Percentiles rank a stretch among this genome's conserved stretches.
phyloP scores from a whole-genome alignment of 2,888 invertebrate species.

The Limnephilus auricula region DNA sequence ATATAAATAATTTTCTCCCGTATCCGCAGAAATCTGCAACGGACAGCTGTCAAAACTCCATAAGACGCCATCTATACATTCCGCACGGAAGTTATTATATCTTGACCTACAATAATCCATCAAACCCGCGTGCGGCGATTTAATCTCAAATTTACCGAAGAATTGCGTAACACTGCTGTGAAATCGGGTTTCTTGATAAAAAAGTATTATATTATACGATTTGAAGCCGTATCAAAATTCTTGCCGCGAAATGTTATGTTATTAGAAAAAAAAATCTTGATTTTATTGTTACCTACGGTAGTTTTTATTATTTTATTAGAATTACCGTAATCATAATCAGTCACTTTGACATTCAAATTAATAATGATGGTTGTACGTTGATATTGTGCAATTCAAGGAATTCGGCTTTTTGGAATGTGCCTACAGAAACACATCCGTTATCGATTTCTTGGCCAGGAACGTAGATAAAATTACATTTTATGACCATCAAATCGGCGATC shows the following conservation, averaged over 20 bases:
- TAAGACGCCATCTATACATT: constrained; percentile 35
- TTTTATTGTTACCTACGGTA: not conserved
- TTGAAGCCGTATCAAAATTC: not conserved
- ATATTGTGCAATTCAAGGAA: not conserved
- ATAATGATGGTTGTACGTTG: not conserved
- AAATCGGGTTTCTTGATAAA: constrained; percentile 5
- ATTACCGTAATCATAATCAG: not conserved
- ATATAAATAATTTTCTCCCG: not conserved
- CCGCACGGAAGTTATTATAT: not conserved
- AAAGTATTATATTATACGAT: not conserved
- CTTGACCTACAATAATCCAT: constrained; percentile 56
- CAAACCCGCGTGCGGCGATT: constrained; percentile 43
- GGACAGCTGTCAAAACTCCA: constrained; percentile 48
- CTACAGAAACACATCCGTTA: not conserved
- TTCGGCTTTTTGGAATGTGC: not conserved
- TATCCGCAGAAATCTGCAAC: constrained; percentile 17
- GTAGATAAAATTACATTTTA: not conserved
- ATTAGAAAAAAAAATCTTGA: not conserved
- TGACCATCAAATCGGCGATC: too few species aligned
- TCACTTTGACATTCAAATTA: not conserved
- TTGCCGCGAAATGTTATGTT: not conserved
- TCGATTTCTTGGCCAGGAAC: not conserved
- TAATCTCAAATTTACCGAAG: constrained; percentile 36
- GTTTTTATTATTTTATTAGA: not conserved
- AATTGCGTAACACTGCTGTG: constrained; percentile 28